Base-by-base conservation (phyloP, 2,888 invertebrate genomes). In the Trichopria drosophilae region DNA sequence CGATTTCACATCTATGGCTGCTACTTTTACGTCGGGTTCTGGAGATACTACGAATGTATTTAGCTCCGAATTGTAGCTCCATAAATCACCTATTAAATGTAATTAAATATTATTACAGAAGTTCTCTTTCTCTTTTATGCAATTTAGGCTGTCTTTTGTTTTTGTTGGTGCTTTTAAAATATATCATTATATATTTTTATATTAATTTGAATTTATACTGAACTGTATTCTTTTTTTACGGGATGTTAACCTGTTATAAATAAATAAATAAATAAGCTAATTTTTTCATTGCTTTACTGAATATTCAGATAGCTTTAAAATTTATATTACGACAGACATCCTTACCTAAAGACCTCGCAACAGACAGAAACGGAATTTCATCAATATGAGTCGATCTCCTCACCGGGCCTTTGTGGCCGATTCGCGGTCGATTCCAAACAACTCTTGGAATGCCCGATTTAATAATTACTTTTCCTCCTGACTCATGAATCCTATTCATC, bases 11-110 rank as follows among this genome's bases (percentile, higher is more conserved):
- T 93, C 88, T 61, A 94, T 88, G 56, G 85, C 82, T 53, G 91
- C 79, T 2, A 95, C 93, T 51, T 85, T 84, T 9, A 96, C 92
- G 79, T 99, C 98, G 0, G 98, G 98, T 75, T 93, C 93, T 0
- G 98, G 98, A 22, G 95, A 95, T n/a, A 99, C 97, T 13, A 96
- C 89, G 77, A 94, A 99, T 74, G 90, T 88, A 74, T 94, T 87
- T 62, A 87, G 84, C 51, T 86, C 85, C 2, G 90, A 88, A 78
- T 97, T 96, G 75, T 94, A 97, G 66, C 96, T 96, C 98, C 98
- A 99, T 12, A 99, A 80, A 76, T 98, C 98, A 37, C 97, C 85
- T 84, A 62, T 18, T 45, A n/a, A 32, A 6, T 31, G 42, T 26
- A 37, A 32, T 46, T 10, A n/a, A n/a, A n/a, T n/a, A n/a, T n/a